Evolutionary conservation across 2,888 invertebrate species (phyloP), one percentile per base, ranked within the genome.

Genomic region (Limnephilus lunatus): DNA sequence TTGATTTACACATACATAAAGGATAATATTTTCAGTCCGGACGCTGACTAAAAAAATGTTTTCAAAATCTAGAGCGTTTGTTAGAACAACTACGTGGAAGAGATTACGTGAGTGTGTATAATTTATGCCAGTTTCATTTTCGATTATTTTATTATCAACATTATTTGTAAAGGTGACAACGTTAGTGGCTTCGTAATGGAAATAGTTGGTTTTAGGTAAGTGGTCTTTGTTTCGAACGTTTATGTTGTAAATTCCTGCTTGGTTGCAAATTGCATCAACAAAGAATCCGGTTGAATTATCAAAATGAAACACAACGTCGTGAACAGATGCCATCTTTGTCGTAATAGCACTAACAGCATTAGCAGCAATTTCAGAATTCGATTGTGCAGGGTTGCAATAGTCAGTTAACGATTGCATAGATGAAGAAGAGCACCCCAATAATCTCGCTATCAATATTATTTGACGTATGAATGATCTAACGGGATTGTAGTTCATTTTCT

Each of bases 281-380:
- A 82, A 82, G 19, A 3, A 14, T 32, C 32, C 82, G 1, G 82
- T 82, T 31, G 82, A 31, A 31, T 32, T 82, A 32, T 82, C 82
- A 31, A 82, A 82, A 82, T 82, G 82, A 30, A 82, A 31, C 30
- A 82, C 82, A 82, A 82, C 19, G 82, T 82, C 82, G 32, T 82
- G 32, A 15, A 32, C 14, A 31, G 30, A 82, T 82, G 82, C 30
- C 30, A 82, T 30, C 14, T 82, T 12, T 31, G 2, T 31, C 3
- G 82, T 31, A 14, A 32, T 82, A 7, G 30, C 14, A 15, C 82
- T 31, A 14, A 82, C 82, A 7, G 31, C 30, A 14, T 82, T 19
- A 14, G 7, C 15, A 15, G 31, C 82, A 82, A 32, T 9, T 82
- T 82, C 32, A 19, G 14, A 25, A 25, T 19, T 2, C 25, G 68